Base-by-base conservation (phyloP, 2,113 vertebrate species). In the Hippolais icterina region DNA sequence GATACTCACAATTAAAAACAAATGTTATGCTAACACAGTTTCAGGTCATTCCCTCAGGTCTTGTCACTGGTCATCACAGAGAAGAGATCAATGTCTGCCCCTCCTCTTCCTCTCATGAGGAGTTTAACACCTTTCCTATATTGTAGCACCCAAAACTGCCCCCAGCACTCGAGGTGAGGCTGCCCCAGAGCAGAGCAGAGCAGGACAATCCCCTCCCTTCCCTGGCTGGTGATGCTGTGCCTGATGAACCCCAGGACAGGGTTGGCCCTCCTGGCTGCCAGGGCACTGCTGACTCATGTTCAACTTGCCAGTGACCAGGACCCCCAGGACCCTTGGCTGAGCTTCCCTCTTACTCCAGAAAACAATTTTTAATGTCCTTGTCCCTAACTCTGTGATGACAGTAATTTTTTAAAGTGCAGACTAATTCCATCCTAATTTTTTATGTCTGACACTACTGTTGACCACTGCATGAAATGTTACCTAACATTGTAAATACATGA, bases 211-310 rank as follows among this genome's bases (percentile, higher is more conserved):
- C n/a, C 50, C n/a, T 85, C 35, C 59, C 24, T 65, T 41, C 5
- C 42, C 35, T 0, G 0, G 22, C 28, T n/a, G 41, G 5, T 0
- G 0, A 49, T 56, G 50, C 29, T 65, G 24, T n/a, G n/a, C 29
- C n/a, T 65, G 50, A 41, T 56, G 50, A 2, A 0, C 28, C 12
- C 15, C 60, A 75, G 59, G 50, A 49, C 50, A 39, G 2, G 1
- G 3, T 0, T 24, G 19, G 1, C 8, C 6, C 29, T 49, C 6
- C 42, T 75, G 82, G 29, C 42, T 75, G 35, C 24, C 70, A 24
- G 42, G 15, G 20, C 35, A 57, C 35, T 57, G 16, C 29, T 75
- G 60, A 0, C 20, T 85, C 24, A 56, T 7, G 0, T 2, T 41
- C 2, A 29, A 0, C 35, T 49, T 16, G 3, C 24, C 35, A 66